Evolutionary conservation across 2,888 invertebrate genomes (phyloP).

Genomic region (Eupeodes latifasciatus): DNA sequence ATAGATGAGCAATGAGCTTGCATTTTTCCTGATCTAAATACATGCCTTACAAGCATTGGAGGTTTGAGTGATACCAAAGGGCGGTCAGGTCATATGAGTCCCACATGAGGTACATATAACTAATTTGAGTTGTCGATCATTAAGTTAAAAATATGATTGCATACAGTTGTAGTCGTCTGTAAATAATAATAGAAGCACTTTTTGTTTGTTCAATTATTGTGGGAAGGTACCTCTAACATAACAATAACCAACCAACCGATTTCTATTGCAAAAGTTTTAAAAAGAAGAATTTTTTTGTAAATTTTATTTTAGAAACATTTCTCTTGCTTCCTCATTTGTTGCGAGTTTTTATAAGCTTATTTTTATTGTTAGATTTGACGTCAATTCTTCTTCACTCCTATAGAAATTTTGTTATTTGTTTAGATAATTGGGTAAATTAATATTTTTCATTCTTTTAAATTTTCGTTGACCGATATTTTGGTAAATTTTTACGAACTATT

Average conservation of each 20-base stretch:
- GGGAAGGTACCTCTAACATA: neutral
- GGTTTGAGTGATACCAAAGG: constrained; percentile 43
- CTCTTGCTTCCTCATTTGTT: neutral
- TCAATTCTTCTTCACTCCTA: constrained; percentile 43
- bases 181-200: constrained; percentile 46
- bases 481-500: neutral
- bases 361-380: constrained; percentile 50
- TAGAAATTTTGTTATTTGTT: neutral
- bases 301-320: neutral
- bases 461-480: neutral
- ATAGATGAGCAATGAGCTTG: neutral
- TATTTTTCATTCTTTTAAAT: neutral
- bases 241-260: neutral
- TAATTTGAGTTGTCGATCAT: constrained; percentile 68
- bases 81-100: constrained; percentile 62
- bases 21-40: constrained; percentile 18
- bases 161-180: constrained; percentile 42
- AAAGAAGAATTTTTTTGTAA: neutral
- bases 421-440: too few species aligned
- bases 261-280: neutral
- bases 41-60: constrained; percentile 20
- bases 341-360: constrained; percentile 28
- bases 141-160: constrained; percentile 69
- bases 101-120: too few species aligned
- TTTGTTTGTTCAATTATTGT: constrained; percentile 46